phyloP scores from a whole-genome alignment of 2,888 invertebrate genomes.

The Lacanobia oleracea region DNA sequence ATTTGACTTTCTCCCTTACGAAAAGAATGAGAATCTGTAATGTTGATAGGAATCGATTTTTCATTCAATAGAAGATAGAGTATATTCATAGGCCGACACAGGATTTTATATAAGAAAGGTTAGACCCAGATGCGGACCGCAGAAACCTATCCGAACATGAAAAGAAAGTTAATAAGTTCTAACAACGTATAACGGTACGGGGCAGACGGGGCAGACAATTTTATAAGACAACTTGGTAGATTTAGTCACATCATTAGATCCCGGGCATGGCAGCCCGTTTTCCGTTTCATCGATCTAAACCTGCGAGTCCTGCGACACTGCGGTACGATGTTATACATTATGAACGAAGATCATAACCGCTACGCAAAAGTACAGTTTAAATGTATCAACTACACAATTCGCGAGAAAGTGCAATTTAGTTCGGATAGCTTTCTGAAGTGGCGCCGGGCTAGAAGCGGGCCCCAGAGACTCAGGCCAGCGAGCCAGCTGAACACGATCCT shows the following conservation, averaged over 20 bases:
- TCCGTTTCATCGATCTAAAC: conserved; percentile 40
- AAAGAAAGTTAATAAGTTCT: conserved; percentile 60
- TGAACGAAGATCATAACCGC: conserved; percentile 52
- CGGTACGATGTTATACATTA: conserved; percentile 35
- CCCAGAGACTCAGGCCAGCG: conserved; percentile 57
- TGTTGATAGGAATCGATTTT: conserved; percentile 54
- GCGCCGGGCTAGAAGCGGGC: conserved; percentile 49
- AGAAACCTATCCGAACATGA: conserved; percentile 58
- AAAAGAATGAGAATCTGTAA: conserved; percentile 39
- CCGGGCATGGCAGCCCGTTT: conserved; percentile 25
- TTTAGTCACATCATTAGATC: conserved; percentile 59
- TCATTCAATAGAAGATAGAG: conserved; percentile 37
- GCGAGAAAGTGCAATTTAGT: conserved; percentile 64
- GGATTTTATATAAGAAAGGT: conserved; percentile 54
- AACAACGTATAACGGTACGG: conserved; percentile 36
- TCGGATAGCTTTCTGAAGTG: conserved; percentile 59
- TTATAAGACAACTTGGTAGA: conserved; percentile 45
- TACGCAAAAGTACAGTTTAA: conserved; percentile 51
- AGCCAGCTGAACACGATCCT: conserved; percentile 43
- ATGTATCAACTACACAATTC: conserved; percentile 57
- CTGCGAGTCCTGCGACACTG: conserved; percentile 7
- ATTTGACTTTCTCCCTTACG: conserved; percentile 7
- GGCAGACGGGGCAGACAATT: conserved; percentile 31
- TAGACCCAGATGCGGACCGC: conserved; percentile 37
- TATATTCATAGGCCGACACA: conserved; percentile 31